phyloP scores from a whole-genome alignment of 1,140 invertebrate genomes.

The Scaptomyza hsui region DNA sequence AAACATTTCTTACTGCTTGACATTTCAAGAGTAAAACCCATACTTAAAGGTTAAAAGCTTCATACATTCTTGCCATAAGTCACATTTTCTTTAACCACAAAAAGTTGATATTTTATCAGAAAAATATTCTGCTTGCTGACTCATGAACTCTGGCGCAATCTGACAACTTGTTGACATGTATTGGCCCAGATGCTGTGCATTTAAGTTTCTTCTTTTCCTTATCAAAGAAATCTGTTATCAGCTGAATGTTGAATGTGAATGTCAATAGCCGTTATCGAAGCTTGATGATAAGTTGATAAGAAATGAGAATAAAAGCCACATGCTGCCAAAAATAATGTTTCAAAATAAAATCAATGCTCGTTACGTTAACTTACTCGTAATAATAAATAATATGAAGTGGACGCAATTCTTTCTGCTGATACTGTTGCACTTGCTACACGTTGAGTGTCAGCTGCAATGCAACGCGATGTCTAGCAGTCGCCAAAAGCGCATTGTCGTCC shows the following conservation, averaged over 20 bases:
- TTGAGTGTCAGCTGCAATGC: conserved; percentile 53
- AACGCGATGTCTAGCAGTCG: conserved; percentile 42
- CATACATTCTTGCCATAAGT: no score
- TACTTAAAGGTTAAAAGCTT: no score
- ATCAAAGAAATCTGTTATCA: conserved; percentile 32
- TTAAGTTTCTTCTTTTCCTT: no score
- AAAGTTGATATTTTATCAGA: background rate
- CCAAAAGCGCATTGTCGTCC: conserved; percentile 66
- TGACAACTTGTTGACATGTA: conserved; percentile 26
- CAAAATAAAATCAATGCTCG: conserved; percentile 46
- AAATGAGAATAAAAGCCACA: conserved; percentile 35
- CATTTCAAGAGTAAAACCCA: no score
- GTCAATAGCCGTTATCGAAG: conserved; percentile 64
- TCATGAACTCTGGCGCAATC: conserved; percentile 21
- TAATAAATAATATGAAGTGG: conserved; percentile 42
- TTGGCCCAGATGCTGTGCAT: conserved; percentile 28
- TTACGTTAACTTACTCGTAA: background rate
- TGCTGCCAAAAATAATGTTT: conserved; percentile 25
- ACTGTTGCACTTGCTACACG: background rate
- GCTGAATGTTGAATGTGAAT: conserved; percentile 55
- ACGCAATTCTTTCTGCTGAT: background rate
- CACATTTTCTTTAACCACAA: background rate
- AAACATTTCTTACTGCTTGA: no score
- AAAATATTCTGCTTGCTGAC: conserved; percentile 2
- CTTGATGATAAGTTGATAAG: conserved; percentile 53